Percentiles rank a stretch among this genome's conserved stretches.
Conservation (phyloP, 2,888 invertebrate genomes). For the Apodemia zela region DNA sequence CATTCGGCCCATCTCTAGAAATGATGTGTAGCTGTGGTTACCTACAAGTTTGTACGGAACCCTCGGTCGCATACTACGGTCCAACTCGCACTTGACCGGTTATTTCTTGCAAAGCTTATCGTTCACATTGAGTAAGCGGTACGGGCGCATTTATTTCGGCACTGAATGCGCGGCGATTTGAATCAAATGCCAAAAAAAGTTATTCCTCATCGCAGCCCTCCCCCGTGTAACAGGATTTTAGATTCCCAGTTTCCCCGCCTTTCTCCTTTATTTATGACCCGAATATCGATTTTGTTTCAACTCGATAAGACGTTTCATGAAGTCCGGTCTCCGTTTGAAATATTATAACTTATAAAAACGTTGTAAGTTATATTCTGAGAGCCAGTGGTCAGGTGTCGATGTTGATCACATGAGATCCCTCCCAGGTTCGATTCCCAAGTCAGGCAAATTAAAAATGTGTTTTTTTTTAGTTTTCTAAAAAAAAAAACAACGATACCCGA, state of each 20-base stretch:
- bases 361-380: too few relatives aligned
- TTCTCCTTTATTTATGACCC: constrained; percentile 7
- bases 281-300: background rate
- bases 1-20: too few relatives aligned
- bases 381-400: too few relatives aligned
- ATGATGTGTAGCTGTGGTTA: too few relatives aligned
- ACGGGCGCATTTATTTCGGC: background rate
- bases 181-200: constrained; percentile 8
- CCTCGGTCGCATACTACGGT: too few relatives aligned
- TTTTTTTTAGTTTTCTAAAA: too few relatives aligned
- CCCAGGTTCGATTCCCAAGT: too few relatives aligned
- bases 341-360: background rate
- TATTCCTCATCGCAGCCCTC: constrained; percentile 2
- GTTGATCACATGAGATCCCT: too few relatives aligned
- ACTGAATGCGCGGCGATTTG: background rate
- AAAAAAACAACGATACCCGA: too few relatives aligned
- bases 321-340: constrained; percentile 1
- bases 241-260: constrained; percentile 6
- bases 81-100: too few relatives aligned
- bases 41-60: too few relatives aligned
- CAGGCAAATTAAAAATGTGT: too few relatives aligned
- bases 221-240: constrained; percentile 2
- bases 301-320: constrained; percentile 9
- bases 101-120: background rate
- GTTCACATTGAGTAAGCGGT: background rate